Evolutionary conservation across 2,888 invertebrate species (phyloP), one percentile per base, ranked within the genome.

Genomic region (Incurvaria masculella): DNA sequence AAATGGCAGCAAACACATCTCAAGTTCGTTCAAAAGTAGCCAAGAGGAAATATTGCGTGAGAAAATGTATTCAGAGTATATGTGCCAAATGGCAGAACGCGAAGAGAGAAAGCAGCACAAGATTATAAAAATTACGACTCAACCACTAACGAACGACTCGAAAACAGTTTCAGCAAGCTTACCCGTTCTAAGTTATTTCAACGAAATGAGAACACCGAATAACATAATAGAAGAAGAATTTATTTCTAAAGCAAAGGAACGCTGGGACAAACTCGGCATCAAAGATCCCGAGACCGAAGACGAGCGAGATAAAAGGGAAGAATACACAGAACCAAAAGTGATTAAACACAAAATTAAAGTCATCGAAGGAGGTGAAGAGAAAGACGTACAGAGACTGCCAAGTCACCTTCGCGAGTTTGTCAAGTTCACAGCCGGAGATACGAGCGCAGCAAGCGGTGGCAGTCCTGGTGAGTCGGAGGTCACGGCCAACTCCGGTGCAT

Each of bases 51-150:
- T 83, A 40, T 84, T 89, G 57, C 83, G 91, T 6, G 86, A 88
- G 55, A 85, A 86, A 68, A 92, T 93, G 91, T 92, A 89, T 68
- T 82, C 88, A 57, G 92, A 92, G 65, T 92, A 91, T 71, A 82
- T 91, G 62, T 79, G 81, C 60, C 88, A 91, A 69, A 86, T 92
- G 59, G 84, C 87, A 4, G 88, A 89, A 63, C 81, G 91, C 11
- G 85, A 89, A 58, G 87, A 91, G 60, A 80, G 93, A 42, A 88
- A 88, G 56, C 83, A 88, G 51, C 86, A 89, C 47, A 91, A 89
- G 70, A 83, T 91, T 19, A 87, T 93, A 16, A 91, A 90, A 78
- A 84, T 92, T 50, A 87, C 89, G 0, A 83, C 85, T 57, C 69
- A 76, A 52, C 62, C 70, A 2, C 46, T 48, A n/a, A 55, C 60